A percentile compares a stretch with the other conserved stretches of the same genome.
phyloP scores from a whole-genome alignment of 2,797 vertebrate genomes.

The Stomatorhinus walkeri region DNA sequence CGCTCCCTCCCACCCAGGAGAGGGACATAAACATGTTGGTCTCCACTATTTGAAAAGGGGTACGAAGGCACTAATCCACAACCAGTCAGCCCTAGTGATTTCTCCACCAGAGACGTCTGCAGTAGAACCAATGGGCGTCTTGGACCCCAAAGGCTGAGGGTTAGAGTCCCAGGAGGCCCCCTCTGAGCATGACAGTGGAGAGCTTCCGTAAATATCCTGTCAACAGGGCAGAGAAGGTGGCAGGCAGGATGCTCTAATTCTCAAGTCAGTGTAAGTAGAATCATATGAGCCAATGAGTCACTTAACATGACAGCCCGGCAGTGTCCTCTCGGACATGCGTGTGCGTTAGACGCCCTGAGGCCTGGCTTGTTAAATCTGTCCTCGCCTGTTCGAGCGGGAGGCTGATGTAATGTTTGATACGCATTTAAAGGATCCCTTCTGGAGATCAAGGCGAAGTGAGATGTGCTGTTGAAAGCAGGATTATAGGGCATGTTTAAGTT shows the following conservation, averaged over 20 bases:
- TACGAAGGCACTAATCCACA: not conserved
- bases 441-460: not conserved
- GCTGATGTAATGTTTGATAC: constrained; percentile 1
- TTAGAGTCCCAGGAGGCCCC: not conserved
- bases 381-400: not conserved
- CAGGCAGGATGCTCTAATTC: not conserved
- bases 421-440: not conserved
- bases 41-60: not conserved
- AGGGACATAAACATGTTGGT: not conserved
- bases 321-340: not conserved
- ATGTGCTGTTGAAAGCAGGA: not conserved
- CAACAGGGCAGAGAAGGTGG: not conserved
- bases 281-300: not conserved
- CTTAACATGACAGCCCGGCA: not conserved
- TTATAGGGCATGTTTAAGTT: not conserved
- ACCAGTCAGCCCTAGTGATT: not conserved
- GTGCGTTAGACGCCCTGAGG: not conserved
- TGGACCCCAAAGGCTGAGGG: not conserved
- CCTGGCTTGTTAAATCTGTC: not conserved
- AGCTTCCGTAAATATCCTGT: not conserved
- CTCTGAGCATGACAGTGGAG: not conserved
- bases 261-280: not conserved
- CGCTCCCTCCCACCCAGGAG: not conserved
- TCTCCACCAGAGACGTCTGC: not conserved
- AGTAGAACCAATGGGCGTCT: too few relatives aligned